These are phyloP conservation scores for Stegodyphus dumicola DNA, from an alignment of 1,140 invertebrate species.

Conservation along the genomic window DNA sequence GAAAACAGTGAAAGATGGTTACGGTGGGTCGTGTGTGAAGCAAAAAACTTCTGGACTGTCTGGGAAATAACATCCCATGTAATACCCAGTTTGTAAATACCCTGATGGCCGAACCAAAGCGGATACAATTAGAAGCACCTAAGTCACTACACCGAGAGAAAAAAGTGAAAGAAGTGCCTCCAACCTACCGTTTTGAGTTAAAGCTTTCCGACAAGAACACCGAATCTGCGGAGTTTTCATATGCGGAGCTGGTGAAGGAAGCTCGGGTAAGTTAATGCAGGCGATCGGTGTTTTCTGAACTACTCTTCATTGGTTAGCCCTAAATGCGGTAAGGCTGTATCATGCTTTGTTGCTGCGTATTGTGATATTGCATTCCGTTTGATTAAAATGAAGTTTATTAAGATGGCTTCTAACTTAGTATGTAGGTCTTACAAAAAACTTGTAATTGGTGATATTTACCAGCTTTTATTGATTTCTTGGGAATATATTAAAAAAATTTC, in stretches of 20 bases:
- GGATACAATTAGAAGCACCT: constrained; percentile 70
- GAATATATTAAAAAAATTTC: constrained; percentile 9
- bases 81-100: constrained; percentile 12
- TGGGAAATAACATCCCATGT: constrained; percentile 47
- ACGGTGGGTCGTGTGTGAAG: constrained; percentile 19
- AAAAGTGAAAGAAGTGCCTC: constrained; percentile 70
- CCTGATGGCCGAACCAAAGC: constrained; percentile 72
- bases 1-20: constrained; percentile 58
- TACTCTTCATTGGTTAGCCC: constrained; percentile 28
- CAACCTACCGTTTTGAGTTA: constrained; percentile 73
- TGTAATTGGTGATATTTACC: not conserved
- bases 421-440: too few species aligned
- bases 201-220: constrained; percentile 75
- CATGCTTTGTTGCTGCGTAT: constrained; percentile 18
- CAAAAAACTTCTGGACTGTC: constrained; percentile 33
- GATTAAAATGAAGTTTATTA: not conserved
- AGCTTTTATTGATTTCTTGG: constrained; percentile 6
- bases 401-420: not conserved
- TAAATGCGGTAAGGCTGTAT: not conserved
- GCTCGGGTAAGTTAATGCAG: constrained; percentile 73
- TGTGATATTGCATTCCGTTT: not conserved
- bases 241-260: constrained; percentile 74
- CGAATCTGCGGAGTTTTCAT: constrained; percentile 77
- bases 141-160: constrained; percentile 66
- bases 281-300: constrained; percentile 63